phyloP scores from a whole-genome alignment of 2,888 invertebrate genomes.

The Eledona agricola region DNA sequence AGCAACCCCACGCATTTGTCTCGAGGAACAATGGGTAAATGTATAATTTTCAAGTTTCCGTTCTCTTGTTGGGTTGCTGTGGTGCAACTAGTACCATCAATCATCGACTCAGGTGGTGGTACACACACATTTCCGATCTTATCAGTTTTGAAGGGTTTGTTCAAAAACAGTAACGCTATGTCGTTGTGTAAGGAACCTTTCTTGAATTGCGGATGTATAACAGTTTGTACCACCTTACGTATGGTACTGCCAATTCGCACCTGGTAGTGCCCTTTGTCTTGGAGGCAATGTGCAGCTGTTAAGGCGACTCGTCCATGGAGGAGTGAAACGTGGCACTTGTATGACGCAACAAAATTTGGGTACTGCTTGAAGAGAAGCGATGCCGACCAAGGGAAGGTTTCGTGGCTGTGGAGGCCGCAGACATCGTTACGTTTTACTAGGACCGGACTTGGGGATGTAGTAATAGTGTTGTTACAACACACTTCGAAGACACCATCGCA shows the following conservation, averaged over 20 bases:
- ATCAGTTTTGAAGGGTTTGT: slow-evolving; percentile 46
- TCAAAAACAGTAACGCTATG: slow-evolving; percentile 54
- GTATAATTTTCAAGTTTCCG: slow-evolving; percentile 73
- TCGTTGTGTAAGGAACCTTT: slow-evolving; percentile 51
- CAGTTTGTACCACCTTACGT: slow-evolving; percentile 46
- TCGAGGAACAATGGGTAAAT: slow-evolving; percentile 71
- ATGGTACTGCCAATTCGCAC: slow-evolving; percentile 40
- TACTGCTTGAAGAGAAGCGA: slow-evolving; percentile 70
- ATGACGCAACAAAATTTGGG: slow-evolving; percentile 55
- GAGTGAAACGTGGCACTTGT: slow-evolving; percentile 59
- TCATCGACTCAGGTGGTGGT: slow-evolving; percentile 42
- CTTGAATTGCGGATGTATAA: slow-evolving; percentile 51
- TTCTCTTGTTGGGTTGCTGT: slow-evolving; percentile 51
- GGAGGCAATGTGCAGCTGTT: slow-evolving; percentile 57
- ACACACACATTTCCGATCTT: slow-evolving; percentile 54
- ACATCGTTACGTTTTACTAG: slow-evolving; percentile 53
- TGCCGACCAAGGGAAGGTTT: slow-evolving; percentile 86
- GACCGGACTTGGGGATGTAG: background rate
- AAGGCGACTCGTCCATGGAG: slow-evolving; percentile 55
- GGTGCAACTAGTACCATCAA: slow-evolving; percentile 44
- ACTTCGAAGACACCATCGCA: slow-evolving; percentile 59
- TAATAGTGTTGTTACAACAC: slow-evolving; percentile 54
- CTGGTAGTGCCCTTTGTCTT: slow-evolving; percentile 41
- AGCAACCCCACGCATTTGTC: slow-evolving; percentile 69
- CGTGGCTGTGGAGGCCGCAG: slow-evolving; percentile 76